These are phyloP conservation scores for Chunga burmeisteri DNA, from an alignment of 2,113 vertebrate genomes.

Conservation along the genomic window DNA sequence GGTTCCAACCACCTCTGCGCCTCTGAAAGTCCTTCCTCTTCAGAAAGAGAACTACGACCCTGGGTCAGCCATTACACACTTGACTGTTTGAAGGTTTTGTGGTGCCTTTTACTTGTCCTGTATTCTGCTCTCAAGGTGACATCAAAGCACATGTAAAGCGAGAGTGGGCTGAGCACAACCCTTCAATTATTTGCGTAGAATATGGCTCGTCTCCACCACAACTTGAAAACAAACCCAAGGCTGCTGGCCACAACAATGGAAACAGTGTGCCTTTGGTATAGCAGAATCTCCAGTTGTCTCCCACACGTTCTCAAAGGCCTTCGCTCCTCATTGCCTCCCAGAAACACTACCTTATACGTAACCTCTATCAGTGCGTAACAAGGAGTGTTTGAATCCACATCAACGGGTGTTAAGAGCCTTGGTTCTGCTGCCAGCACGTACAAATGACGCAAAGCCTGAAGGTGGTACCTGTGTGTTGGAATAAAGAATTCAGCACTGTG, in stretches of 20 bases:
- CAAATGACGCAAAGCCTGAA: slow-evolving; percentile 93
- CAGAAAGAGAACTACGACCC: background rate
- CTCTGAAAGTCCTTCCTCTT: background rate
- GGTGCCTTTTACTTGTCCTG: background rate
- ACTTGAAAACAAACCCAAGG: background rate
- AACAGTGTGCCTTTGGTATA: background rate
- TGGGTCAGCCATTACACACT: background rate
- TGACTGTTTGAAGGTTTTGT: background rate
- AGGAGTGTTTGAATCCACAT: slow-evolving; percentile 91
- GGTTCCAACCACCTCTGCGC: background rate
- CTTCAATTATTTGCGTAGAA: background rate
- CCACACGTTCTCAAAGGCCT: background rate
- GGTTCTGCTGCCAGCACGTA: slow-evolving; percentile 93
- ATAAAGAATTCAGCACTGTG: background rate
- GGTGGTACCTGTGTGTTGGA: slow-evolving; percentile 84
- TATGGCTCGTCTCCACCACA: background rate
- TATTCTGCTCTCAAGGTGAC: background rate
- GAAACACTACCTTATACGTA: slow-evolving; percentile 85
- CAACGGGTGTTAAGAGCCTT: slow-evolving; percentile 91
- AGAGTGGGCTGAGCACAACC: background rate
- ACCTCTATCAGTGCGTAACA: slow-evolving; percentile 95
- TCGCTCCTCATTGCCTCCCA: background rate
- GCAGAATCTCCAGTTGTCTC: background rate
- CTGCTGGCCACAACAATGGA: background rate
- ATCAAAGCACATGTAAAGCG: background rate